Base-by-base conservation (phyloP, 2,797 vertebrate species). In the Sardinella longiceps region DNA sequence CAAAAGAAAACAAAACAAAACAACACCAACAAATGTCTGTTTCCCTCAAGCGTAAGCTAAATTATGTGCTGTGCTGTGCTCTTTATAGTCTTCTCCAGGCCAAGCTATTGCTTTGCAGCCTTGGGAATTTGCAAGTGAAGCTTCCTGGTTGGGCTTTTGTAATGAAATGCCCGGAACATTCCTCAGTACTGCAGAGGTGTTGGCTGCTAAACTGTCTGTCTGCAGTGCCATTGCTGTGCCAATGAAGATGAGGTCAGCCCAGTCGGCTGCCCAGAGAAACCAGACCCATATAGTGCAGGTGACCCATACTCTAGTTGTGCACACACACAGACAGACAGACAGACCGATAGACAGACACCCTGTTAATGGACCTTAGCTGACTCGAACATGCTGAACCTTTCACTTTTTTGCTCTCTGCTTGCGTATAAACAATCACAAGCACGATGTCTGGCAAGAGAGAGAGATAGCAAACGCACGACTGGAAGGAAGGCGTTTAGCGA, bases 351-450 rank as follows among this genome's bases (percentile, higher is more conserved):
- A 74, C 15, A 58, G 56, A 58, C n/a, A 9, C n/a, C n/a, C 56
- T 25, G n/a, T 23, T n/a, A 25, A 10, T 25, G 56, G 56, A 60
- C 23, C 56, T 25, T 60, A 60, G 56, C 56, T 60, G 56, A 25
- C 70, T 77, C 6, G 11, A 39, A 77, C 37, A 39, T 77, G 37
- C 70, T 43, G 63, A 70, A 28, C 80, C 43, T 82, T 43, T 88
- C 84, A 88, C 85, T 25, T 63, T 70, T 70, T 18, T 33, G 25
- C 37, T 43, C 37, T 77, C 33, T 77, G 70, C 33, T 77, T 83
- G 83, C 90, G 89, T 87, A 84, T 83, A 85, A 92, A 93, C 92
- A 92, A 92, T 93, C 91, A 88, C 90, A n/a, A 20, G 10, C 37
- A 2, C 9, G 1, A 39, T 1, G 37, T 12, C 37, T 33, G 37